These are phyloP conservation scores for Spinus pinus DNA, from an alignment of 2,797 vertebrate species.

Conservation along the genomic window DNA sequence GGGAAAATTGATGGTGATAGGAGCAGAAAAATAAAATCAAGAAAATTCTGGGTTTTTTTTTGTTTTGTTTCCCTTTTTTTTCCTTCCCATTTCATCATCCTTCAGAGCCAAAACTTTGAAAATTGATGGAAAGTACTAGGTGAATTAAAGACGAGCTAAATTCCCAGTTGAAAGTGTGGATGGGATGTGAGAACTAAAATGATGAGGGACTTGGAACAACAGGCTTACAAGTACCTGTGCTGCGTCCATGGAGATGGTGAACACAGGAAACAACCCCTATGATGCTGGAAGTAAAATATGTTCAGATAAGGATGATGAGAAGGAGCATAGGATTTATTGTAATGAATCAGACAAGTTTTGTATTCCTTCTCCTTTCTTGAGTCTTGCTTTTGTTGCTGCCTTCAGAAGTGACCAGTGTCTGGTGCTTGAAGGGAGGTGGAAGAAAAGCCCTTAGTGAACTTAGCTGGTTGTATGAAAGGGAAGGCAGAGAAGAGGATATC, in stretches of 20 bases:
- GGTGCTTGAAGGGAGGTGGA: slow-evolving; percentile 18
- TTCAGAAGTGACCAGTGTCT: neutral
- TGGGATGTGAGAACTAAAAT: neutral
- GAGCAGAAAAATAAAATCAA: neutral
- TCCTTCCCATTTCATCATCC: neutral
- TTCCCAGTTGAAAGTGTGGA: neutral
- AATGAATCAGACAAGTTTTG: neutral
- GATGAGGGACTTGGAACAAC: neutral
- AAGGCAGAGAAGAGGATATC: neutral
- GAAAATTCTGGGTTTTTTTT: neutral
- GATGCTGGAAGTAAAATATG: neutral
- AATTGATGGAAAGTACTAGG: neutral
- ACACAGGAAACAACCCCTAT: neutral
- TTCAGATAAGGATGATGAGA: neutral
- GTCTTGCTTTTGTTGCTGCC: neutral
- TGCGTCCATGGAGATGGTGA: neutral
- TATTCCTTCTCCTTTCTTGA: neutral
- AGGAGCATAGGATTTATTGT: neutral
- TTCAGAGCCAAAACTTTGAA: neutral
- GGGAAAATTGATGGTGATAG: neutral
- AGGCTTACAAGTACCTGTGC: neutral
- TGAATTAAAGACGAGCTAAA: neutral
- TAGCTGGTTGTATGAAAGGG: neutral
- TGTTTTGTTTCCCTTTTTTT: neutral
- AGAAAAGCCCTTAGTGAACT: slow-evolving; percentile 21